These are phyloP conservation scores for Chamaetylas fuelleborni DNA, from an alignment of 2,113 vertebrate genomes.

Conservation along the genomic window DNA sequence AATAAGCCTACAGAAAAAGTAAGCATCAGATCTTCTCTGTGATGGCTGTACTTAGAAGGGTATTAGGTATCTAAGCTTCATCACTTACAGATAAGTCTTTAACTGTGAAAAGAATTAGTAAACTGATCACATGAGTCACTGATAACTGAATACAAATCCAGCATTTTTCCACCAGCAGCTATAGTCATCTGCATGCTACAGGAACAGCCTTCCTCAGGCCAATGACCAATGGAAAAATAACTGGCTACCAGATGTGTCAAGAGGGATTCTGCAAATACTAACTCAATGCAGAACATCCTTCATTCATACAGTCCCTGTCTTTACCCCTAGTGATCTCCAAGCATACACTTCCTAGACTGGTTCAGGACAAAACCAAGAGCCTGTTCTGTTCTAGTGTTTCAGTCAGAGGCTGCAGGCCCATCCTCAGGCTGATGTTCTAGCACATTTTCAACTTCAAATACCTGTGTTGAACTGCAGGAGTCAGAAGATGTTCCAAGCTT, in stretches of 20 bases:
- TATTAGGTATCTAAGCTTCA: background rate
- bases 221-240: background rate
- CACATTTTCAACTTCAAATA: background rate
- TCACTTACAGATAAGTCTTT: background rate
- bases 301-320: background rate
- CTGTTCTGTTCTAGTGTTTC: background rate
- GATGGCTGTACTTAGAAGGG: background rate
- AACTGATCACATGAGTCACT: background rate
- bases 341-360: rapidly evolving
- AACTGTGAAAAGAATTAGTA: background rate
- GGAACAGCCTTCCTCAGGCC: background rate
- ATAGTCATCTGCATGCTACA: background rate
- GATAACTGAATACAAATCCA: background rate
- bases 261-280: background rate
- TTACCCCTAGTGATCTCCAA: background rate
- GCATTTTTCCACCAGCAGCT: background rate
- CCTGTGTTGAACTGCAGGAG: background rate
- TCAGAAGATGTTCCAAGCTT: background rate
- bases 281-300: background rate
- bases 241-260: background rate
- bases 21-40: background rate
- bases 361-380: background rate
- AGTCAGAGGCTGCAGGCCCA: background rate
- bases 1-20: background rate
- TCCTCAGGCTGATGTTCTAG: background rate